Evolutionary conservation across 2,797 vertebrate genomes (phyloP), one percentile per base, ranked within the genome.

Genomic region (Numenius phaeopus): DNA sequence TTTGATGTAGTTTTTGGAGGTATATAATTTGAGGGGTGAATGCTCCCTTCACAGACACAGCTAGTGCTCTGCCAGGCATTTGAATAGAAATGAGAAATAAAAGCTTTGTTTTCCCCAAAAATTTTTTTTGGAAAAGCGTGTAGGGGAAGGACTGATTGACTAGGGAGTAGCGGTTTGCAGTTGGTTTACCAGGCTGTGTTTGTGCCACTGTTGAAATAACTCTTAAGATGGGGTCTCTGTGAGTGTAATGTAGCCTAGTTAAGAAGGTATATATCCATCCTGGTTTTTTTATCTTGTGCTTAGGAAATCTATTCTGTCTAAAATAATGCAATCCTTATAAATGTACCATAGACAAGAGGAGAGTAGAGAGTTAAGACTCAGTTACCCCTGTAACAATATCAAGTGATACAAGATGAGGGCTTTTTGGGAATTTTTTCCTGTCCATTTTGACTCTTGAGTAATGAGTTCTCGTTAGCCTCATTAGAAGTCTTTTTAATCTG

Each of bases 91-190:
- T 47, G 34, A 71, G 47, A 76, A 72, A 58, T 50, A 62, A 89
- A 89, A 69, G 15, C 11, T 95, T 71, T 89, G 16, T 85, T 81
- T 69, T 49, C 10, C 11, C 7, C 1, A 6, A 19, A 70, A 21
- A 2, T 1, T 3, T 15, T 11, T 23, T 66, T 37, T 61, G 32
- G 24, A 34, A 52, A 30, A 52, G 32, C 0, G 1, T 19, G 1
- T 19, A 9, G 22, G 6, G 50, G 7, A 20, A 77, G 40, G n/a
- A 32, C n/a, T 10, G 7, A 27, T 30, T 89, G 23, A 16, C 8
- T 2, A 21, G 13, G 10, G 6, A 58, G 6, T 4, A 29, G 24
- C 44, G 42, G 7, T 32, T 61, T 91, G 59, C 23, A 24, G 11
- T 42, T 81, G 52, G 7, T 58, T 81, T 91, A 17, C 10, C 19